Base-by-base conservation (phyloP, 2,113 vertebrate species). In the Callithrix jacchus region DNA sequence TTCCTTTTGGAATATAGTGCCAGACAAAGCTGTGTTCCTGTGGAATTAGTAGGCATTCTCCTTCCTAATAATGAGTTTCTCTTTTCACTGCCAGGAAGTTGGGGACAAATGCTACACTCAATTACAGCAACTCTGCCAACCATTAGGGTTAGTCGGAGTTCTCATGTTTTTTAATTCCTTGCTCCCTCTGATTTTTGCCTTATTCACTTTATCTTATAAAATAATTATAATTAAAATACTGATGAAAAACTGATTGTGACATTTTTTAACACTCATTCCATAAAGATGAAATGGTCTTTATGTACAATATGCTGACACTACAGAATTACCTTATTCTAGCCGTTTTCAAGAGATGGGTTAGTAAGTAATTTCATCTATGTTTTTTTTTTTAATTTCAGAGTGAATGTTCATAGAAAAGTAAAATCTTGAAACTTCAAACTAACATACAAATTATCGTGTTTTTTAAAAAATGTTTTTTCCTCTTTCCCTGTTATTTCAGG, bases 61-160 rank as follows among this genome's bases (percentile, higher is more conserved):
- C 90, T 93, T 77, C 49, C 37, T 93, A 77, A 93, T 89, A 95
- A 92, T 87, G 70, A 96, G 74, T 21, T 96, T 95, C 92, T 92
- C 92, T 95, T 95, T 58, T 37, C 80, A 66, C 66, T 85, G 93
- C 97, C 96, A 97, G 84, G 90, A 88, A 97, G 76, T 8, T 35
- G 45, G 82, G 71, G 68, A 86, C 92, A 96, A 95, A 71, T 49
- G 87, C 23, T 92, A 84, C 12, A 11, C 87, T 88, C 87, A 40
- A 56, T 85, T 81, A 42, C 47, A 77, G 73, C 87, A 70, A 83
- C 80, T 92, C 21, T 42, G 49, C 87, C 76, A 93, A 76, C 79
- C 40, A 27, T 87, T 35, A 52, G 40, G 84, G 74, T 42, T 7
- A 84, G 74, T 3, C 49, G 45, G 17, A 77, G 52, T 47, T 93